Evolutionary conservation across 1,140 invertebrate genomes (phyloP).

Genomic region (Musca vetustissima): DNA sequence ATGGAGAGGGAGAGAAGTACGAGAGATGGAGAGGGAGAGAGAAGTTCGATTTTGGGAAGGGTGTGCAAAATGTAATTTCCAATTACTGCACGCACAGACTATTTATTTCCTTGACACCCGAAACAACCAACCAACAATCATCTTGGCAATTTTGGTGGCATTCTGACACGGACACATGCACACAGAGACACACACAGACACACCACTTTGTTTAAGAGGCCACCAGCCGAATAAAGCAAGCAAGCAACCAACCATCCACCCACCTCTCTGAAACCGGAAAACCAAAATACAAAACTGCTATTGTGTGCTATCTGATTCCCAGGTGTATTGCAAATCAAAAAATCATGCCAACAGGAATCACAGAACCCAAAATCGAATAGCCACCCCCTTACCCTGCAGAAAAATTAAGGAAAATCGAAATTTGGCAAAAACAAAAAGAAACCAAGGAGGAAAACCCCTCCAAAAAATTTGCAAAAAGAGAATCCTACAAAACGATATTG

Average conservation of each 20-base stretch:
- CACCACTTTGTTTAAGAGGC: too few relatives aligned
- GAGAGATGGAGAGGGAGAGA: too few relatives aligned
- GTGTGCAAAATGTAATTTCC: slow-evolving; percentile 43
- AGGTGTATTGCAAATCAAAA: slow-evolving; percentile 56
- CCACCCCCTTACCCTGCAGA: not conserved
- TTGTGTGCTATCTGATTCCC: slow-evolving; percentile 36
- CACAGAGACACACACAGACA: too few relatives aligned
- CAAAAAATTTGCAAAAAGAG: slow-evolving; percentile 27
- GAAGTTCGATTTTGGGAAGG: too few relatives aligned
- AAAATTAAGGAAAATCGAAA: not conserved
- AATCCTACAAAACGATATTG: too few relatives aligned
- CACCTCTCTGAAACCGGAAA: not conserved
- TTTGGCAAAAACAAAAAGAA: not conserved
- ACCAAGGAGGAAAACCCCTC: slow-evolving; percentile 19
- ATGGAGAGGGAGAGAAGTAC: too few relatives aligned
- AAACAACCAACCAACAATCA: too few relatives aligned
- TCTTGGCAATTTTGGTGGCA: slow-evolving; percentile 3
- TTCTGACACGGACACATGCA: too few relatives aligned
- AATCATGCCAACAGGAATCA: slow-evolving; percentile 36
- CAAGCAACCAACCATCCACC: not conserved
- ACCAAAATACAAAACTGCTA: not conserved
- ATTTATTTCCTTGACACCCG: slow-evolving; percentile 49
- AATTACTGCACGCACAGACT: slow-evolving; percentile 56
- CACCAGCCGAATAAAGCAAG: too few relatives aligned
- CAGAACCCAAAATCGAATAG: too few relatives aligned